Evolutionary conservation across 2,113 vertebrate genomes (phyloP).

Genomic region (Callithrix jacchus): DNA sequence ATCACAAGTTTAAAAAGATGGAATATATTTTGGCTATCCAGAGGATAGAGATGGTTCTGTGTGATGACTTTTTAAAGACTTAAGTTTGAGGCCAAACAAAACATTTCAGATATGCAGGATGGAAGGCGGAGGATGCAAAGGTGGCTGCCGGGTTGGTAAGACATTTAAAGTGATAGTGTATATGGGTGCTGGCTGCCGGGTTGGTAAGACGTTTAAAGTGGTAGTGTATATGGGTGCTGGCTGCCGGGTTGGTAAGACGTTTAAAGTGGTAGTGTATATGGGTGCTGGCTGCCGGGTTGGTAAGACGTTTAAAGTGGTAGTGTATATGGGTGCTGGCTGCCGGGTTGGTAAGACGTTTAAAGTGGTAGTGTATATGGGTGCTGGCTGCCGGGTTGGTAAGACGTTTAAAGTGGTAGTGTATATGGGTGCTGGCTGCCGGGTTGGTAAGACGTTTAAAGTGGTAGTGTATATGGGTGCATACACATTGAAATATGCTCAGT

Average conservation of each 20-base stretch:
- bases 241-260: neutral
- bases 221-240: neutral
- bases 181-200: too few species aligned
- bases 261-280: neutral
- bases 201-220: neutral
- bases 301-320: neutral
- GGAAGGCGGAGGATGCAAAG: neutral
- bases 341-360: neutral
- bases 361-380: neutral
- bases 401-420: neutral
- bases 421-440: too few species aligned
- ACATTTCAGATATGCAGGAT: neutral
- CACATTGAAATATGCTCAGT: neutral
- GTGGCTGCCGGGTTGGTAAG: neutral
- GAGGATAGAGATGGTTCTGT: neutral
- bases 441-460: neutral
- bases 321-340: too few species aligned
- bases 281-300: neutral
- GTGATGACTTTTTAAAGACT: neutral
- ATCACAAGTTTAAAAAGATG: neutral
- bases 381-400: neutral
- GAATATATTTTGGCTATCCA: neutral
- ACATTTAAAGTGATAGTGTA: neutral
- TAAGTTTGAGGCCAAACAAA: neutral
- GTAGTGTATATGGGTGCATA: accelerated